Evolutionary conservation across 2,888 invertebrate species (phyloP), one percentile per base, ranked within the genome.

Genomic region (Acrobasis suavella): DNA sequence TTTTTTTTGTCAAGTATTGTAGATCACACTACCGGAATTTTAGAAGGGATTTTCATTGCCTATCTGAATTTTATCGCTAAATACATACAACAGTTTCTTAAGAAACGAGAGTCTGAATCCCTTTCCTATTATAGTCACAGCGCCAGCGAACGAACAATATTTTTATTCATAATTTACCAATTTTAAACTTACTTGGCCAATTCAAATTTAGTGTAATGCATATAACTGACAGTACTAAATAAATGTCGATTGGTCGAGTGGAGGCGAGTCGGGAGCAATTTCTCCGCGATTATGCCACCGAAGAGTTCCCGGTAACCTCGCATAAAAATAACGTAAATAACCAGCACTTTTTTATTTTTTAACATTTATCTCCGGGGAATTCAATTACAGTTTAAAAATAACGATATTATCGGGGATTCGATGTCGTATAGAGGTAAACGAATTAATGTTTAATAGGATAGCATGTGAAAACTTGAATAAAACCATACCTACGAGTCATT

Each of bases 291-390:
- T 81, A 83, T 73, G 75, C 77, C 79, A 71, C 77, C 77, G 73
- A 66, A 60, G 75, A 74, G 74, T 82, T 83, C 83, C 62, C 63
- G 69, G 83, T 80, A 84, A 67, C 68, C 64, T 75, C 76, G 74
- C 80, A 82, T 83, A 82, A 82, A 84, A 82, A 84, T 77, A 67
- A 68, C 74, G 66, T 74, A 77, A 80, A 77, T 78, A 75, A 74
- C 74, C 71, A 59, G 60, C 63, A 52, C 52, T 58, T 65, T n/a
- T 68, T 69, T 71, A 71, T 65, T 67, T 67, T 69, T 71, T 69
- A 70, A 64, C 67, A 63, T 67, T 70, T 64, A 69, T 63, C 69
- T 72, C 67, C 59, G 69, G 63, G 64, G 71, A 73, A 76, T 74
- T 77, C 71, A 78, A 77, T 78, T 78, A 73, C 38, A 60, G 51